These are phyloP conservation scores for Daboia siamensis DNA, from an alignment of 2,113 vertebrate species.

Conservation along the genomic window DNA sequence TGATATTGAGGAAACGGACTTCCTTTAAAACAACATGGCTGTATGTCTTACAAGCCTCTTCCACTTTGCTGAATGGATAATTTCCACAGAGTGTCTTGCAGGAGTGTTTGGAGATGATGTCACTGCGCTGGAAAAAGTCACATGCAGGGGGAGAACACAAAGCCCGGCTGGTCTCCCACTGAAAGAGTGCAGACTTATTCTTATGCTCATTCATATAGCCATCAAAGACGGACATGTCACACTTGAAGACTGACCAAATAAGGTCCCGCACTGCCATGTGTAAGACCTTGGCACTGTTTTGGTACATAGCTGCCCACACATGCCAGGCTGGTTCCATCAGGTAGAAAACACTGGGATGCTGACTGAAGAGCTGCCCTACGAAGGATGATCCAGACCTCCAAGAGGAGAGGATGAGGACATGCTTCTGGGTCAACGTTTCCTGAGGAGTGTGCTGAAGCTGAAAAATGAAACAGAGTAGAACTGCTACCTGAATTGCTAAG, in stretches of 20 bases:
- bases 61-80: conserved; percentile 66
- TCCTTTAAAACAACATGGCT: conserved; percentile 88
- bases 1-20: conserved; percentile 86
- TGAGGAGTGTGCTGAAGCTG: conserved; percentile 53
- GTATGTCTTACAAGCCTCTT: conserved; percentile 81
- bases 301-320: conserved; percentile 72
- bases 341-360: conserved; percentile 83
- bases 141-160: conserved; percentile 89
- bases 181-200: conserved; percentile 81
- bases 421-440: conserved; percentile 62
- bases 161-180: conserved; percentile 86
- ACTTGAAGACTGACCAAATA: conserved; percentile 75
- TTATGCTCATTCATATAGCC: conserved; percentile 74
- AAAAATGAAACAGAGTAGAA: conserved; percentile 66
- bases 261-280: conserved; percentile 83
- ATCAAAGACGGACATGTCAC: conserved; percentile 84
- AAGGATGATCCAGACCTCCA: conserved; percentile 86
- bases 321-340: conserved; percentile 86
- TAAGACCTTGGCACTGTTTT: conserved; percentile 56
- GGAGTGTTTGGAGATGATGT: conserved; percentile 66
- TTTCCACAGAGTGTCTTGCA: conserved; percentile 71
- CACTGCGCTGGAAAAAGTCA: conserved; percentile 56
- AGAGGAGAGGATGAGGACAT: conserved; percentile 79
- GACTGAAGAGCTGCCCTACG: conserved; percentile 82
- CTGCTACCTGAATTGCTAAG: conserved; percentile 64